Evolutionary conservation across 1,140 invertebrate genomes (phyloP).

Genomic region (Meloidogyne exigua): DNA sequence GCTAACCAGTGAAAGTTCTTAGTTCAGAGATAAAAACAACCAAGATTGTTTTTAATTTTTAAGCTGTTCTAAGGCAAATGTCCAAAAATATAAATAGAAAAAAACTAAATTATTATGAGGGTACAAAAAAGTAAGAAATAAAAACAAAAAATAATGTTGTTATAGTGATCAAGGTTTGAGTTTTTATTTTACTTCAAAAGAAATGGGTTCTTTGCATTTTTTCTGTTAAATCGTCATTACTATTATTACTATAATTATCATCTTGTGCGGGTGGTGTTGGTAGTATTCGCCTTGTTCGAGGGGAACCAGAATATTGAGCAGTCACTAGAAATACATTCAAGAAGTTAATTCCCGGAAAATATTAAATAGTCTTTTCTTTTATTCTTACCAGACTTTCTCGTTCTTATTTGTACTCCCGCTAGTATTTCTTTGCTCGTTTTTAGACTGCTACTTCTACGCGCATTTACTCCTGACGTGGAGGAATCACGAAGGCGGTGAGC

Average conservation of each 20-base stretch:
- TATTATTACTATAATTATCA: constrained; percentile 11
- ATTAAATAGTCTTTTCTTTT: background rate
- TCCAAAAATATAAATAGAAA: background rate
- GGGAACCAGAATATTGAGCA: constrained; percentile 28
- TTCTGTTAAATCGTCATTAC: constrained; percentile 11
- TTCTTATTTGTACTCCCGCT: background rate
- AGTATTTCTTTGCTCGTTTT: constrained; percentile 11
- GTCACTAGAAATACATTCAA: background rate
- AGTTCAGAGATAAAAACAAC: too few relatives aligned
- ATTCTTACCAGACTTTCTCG: background rate
- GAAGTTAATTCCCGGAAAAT: background rate
- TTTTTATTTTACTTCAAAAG: background rate
- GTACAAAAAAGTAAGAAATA: background rate
- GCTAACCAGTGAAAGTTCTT: too few relatives aligned
- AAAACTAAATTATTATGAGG: background rate
- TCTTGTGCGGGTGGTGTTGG: constrained; percentile 30
- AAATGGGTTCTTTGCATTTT: constrained; percentile 10
- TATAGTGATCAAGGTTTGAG: too few relatives aligned
- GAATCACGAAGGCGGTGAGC: constrained; percentile 12
- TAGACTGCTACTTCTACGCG: constrained; percentile 15
- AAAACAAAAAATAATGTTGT: too few relatives aligned
- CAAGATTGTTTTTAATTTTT: too few relatives aligned
- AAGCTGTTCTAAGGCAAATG: background rate
- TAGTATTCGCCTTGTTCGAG: constrained; percentile 41
- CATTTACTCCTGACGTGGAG: background rate